These are phyloP conservation scores for Charina bottae DNA, from an alignment of 2,113 vertebrate genomes.

Conservation along the genomic window DNA sequence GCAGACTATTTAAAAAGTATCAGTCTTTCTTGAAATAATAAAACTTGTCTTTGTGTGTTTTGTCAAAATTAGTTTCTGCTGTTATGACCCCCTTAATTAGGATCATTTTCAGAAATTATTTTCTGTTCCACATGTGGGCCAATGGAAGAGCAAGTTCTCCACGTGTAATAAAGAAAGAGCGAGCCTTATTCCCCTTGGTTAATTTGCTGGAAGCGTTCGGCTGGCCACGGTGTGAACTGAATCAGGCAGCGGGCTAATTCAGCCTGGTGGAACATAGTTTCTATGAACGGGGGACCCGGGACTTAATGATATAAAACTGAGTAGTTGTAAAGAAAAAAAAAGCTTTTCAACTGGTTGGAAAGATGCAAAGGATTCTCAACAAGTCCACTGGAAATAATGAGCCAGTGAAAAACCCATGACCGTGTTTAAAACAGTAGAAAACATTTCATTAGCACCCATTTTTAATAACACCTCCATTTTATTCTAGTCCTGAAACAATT, in stretches of 20 bases:
- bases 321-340: background rate
- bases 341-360: background rate
- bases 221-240: background rate
- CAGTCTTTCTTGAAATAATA: conserved; percentile 17
- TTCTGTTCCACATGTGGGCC: background rate
- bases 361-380: background rate
- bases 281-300: background rate
- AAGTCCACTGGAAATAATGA: background rate
- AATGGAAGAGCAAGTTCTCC: background rate
- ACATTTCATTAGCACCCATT: background rate
- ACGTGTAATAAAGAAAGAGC: background rate
- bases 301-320: background rate
- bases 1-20: conserved; percentile 92
- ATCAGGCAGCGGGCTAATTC: background rate
- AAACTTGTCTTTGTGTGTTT: background rate
- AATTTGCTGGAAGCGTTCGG: background rate
- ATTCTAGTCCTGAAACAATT: background rate
- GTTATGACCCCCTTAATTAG: background rate
- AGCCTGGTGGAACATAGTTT: background rate
- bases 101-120: background rate
- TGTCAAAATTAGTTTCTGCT: background rate
- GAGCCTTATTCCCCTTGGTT: background rate
- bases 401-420: background rate
- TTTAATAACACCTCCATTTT: background rate
- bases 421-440: background rate